A percentile compares a stretch with the other conserved stretches of the same genome.
Conservation (phyloP, 2,888 invertebrate species). For the Rapana venosa region DNA sequence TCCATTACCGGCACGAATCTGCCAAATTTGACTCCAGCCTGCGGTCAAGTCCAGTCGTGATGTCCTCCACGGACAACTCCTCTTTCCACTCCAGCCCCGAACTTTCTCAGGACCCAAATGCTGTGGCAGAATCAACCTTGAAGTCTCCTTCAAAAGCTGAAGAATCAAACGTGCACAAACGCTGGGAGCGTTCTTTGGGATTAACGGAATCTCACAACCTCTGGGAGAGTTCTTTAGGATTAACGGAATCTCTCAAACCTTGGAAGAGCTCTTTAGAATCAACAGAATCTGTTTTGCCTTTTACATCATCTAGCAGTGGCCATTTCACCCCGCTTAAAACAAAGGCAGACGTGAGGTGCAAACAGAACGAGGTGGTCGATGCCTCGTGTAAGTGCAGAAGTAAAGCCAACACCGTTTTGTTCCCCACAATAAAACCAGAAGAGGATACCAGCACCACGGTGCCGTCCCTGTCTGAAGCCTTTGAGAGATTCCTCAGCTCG, state of each 20-base stretch:
- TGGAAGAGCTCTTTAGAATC: background rate
- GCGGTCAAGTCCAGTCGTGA: background rate
- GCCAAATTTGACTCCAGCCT: background rate
- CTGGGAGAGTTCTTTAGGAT: background rate
- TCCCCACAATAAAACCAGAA: background rate
- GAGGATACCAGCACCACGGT: too few species aligned
- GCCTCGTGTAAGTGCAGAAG: background rate
- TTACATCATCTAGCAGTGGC: background rate
- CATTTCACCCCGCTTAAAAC: background rate
- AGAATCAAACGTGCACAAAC: background rate
- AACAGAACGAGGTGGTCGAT: background rate
- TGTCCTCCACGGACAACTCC: constrained; percentile 1
- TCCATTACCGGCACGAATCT: constrained; percentile 3
- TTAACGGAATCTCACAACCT: too few species aligned
- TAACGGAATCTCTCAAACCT: too few species aligned
- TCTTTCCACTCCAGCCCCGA: background rate
- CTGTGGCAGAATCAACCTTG: background rate
- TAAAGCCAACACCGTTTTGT: background rate
- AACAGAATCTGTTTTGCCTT: background rate
- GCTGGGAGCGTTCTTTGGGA: background rate
- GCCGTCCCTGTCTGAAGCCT: background rate
- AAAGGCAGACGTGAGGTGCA: background rate
- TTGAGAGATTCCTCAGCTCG: constrained; percentile 10
- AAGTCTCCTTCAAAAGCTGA: background rate
- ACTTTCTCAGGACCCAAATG: background rate